Evolutionary conservation across 2,888 invertebrate species (phyloP), one percentile per base, ranked within the genome.

Genomic region (Branchellion lobata): DNA sequence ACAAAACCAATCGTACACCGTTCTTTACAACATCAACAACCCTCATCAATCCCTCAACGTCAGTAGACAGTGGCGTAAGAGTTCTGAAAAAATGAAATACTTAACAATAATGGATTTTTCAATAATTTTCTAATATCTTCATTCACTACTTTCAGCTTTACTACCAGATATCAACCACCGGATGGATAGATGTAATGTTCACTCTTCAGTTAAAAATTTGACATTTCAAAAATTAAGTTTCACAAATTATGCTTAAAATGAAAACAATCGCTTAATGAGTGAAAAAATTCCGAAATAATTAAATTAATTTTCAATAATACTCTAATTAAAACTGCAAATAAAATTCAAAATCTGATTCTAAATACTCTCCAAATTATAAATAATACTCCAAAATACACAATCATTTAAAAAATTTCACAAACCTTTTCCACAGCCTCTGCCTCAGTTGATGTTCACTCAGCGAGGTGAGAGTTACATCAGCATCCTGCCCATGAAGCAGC

Each of bases 1-100:
- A 0, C 97, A 97, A 89, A 96, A 97, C 88, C 90, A 94, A 80
- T 94, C 96, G 11, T 91, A 95, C 81, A 91, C 96, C 78, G 93
- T 95, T 1, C 91, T 96, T 75, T 98, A 97, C 89, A 93, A 93
- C 86, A 93, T 92, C 83, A 93, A 93, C 21, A 91, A 57, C 24
- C 61, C 61, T 8, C 11, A n/a, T n/a, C n/a, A n/a, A n/a, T n/a
- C n/a, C n/a, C n/a, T n/a, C n/a, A 61, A 61, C 29, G 61, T 61
- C 8, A 61, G 61, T 8, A 61, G 14, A 51, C 53, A 21, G 1
- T 2, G 5, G 61, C 24, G 18, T 11, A 61, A 24, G 29, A 21
- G 0, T 18, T 61, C 29, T 61, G n/a, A n/a, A n/a, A n/a, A n/a
- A n/a, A n/a, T n/a, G n/a, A 27, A 65, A 5, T 65, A 65, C 2